Evolutionary conservation across 2,113 vertebrate genomes (phyloP).

Genomic region (Corvus cornix): DNA sequence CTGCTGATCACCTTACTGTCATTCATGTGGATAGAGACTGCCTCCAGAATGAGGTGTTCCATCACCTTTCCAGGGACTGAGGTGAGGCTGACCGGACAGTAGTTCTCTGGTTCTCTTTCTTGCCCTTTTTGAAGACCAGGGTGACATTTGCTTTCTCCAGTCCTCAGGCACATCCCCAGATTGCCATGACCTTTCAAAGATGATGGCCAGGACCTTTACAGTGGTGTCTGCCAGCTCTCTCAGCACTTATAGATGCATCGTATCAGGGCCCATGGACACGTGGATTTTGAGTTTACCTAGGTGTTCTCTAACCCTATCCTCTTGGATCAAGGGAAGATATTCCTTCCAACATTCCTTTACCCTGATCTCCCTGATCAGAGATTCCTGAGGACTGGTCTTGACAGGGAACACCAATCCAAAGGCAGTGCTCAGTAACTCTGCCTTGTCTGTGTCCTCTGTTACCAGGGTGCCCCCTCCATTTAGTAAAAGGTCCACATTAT

Average conservation of each 20-base stretch:
- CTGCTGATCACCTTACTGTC: not conserved
- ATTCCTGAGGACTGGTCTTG: not conserved
- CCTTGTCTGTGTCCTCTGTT: not conserved
- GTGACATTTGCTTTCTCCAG: not conserved
- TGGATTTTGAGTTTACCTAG: not conserved
- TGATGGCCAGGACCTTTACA: not conserved
- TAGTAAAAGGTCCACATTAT: not conserved
- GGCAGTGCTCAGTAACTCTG: not conserved
- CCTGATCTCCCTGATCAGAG: not conserved
- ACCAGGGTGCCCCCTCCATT: not conserved
- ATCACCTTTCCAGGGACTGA: not conserved
- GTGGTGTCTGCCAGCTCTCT: not conserved
- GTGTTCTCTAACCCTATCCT: not conserved
- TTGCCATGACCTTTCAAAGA: not conserved
- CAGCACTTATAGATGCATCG: not conserved
- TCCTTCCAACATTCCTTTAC: not conserved
- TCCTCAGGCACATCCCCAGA: not conserved
- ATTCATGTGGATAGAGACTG: fast-evolving
- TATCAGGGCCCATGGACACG: not conserved
- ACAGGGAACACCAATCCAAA: not conserved
- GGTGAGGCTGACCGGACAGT: not conserved
- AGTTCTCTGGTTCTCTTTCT: not conserved
- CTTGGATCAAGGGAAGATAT: not conserved
- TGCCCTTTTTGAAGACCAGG: not conserved
- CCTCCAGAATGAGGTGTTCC: not conserved